These are phyloP conservation scores for Crossocerus cetratus DNA, from an alignment of 2,888 invertebrate genomes.

Conservation along the genomic window DNA sequence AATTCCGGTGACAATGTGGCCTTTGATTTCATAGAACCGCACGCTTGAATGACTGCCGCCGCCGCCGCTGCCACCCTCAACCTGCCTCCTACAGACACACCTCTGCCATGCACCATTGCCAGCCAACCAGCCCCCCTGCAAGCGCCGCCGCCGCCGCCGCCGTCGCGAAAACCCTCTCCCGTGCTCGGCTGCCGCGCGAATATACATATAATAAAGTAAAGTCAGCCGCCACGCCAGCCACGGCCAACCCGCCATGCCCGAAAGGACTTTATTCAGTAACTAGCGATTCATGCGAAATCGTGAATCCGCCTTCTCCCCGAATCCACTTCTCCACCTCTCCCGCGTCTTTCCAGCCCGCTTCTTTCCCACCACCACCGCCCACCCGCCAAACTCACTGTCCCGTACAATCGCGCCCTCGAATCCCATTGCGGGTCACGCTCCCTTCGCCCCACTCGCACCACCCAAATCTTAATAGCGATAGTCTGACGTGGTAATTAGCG, in stretches of 20 bases:
- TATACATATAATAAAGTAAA: conserved; percentile 67
- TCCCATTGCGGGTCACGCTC: not conserved
- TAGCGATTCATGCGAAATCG: conserved; percentile 69
- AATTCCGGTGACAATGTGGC: conserved; percentile 76
- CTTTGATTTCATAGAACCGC: conserved; percentile 76
- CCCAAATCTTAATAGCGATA: not conserved
- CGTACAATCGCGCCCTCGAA: conserved; percentile 3
- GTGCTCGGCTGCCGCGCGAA: conserved; percentile 48
- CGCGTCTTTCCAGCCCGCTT: conserved; percentile 12
- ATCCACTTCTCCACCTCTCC: conserved; percentile 40
- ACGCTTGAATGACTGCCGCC: conserved; percentile 72
- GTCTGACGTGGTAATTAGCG: not conserved
- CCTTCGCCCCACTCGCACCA: not conserved
- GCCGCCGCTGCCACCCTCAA: conserved; percentile 36
- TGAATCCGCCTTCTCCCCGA: conserved; percentile 60
- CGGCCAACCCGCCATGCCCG: conserved; percentile 49
- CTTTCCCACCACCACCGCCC: conserved; percentile 5
- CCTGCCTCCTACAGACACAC: conserved; percentile 31
- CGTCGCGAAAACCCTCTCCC: conserved; percentile 53
- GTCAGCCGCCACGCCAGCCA: conserved; percentile 53
- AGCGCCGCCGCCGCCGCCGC: conserved; percentile 27
- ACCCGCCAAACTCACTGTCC: conserved; percentile 5
- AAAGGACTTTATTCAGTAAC: conserved; percentile 69
- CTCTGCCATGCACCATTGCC: conserved; percentile 30
- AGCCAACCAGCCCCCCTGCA: conserved; percentile 20